phyloP scores from a whole-genome alignment of 2,888 invertebrate genomes.

The Apodemia zela region DNA sequence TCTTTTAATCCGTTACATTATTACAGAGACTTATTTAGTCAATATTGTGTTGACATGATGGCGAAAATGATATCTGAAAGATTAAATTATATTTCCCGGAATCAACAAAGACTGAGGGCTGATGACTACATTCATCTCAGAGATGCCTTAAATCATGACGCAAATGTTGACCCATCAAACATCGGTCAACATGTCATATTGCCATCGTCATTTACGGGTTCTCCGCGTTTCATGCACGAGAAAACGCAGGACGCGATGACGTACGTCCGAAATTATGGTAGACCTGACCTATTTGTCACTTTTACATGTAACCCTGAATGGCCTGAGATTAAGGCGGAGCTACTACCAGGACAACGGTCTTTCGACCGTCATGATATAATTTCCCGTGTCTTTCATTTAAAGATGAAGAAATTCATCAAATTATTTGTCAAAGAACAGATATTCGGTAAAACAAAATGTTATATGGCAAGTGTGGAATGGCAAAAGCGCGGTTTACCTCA shows the following conservation, averaged over 20 bases:
- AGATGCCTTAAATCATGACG: slow-evolving; percentile 38
- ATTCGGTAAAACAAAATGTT: slow-evolving; percentile 33
- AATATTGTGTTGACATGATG: slow-evolving; percentile 34
- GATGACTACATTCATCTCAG: slow-evolving; percentile 33
- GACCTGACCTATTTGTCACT: slow-evolving; percentile 37
- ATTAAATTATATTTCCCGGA: slow-evolving; percentile 38
- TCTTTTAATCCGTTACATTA: not conserved
- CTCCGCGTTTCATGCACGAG: slow-evolving; percentile 40
- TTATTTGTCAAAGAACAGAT: slow-evolving; percentile 33
- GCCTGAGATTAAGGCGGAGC: slow-evolving; percentile 25
- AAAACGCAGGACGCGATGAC: slow-evolving; percentile 38
- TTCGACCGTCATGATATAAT: slow-evolving; percentile 40
- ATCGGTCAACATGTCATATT: slow-evolving; percentile 37
- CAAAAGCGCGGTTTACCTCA: slow-evolving; percentile 27
- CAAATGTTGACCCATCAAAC: slow-evolving; percentile 31
- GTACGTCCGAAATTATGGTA: slow-evolving; percentile 36
- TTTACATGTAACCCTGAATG: slow-evolving; percentile 27
- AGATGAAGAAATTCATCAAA: slow-evolving; percentile 35
- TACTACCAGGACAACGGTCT: slow-evolving; percentile 29
- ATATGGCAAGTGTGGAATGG: slow-evolving; percentile 24
- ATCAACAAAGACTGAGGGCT: slow-evolving; percentile 42
- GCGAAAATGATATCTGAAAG: slow-evolving; percentile 43
- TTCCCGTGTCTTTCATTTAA: slow-evolving; percentile 36
- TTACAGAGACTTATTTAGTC: slow-evolving; percentile 23
- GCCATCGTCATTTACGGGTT: slow-evolving; percentile 39